Evolutionary conservation across 2,797 vertebrate genomes (phyloP), one percentile per base, ranked within the genome.

Genomic region (Parauchenoglanis punctatus): DNA sequence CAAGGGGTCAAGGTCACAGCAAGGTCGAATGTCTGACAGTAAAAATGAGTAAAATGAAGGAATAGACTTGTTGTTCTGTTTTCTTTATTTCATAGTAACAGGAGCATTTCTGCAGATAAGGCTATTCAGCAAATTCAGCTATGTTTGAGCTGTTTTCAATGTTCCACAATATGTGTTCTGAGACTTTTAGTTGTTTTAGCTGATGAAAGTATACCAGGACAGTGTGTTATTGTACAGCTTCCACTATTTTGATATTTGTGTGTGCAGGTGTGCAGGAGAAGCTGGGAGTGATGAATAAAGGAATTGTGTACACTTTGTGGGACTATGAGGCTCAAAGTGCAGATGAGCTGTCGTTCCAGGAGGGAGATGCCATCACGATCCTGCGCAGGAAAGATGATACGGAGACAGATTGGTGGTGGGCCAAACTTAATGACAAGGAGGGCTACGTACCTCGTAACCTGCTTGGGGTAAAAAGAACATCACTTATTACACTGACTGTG

Each of bases 401-500:
- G 0, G 98, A 99, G 91, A 99, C 98, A 0, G 97, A 99, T 18
- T 99, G 99, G 99, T 99, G 99, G 99, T 99, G 99, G 99, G 97
- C 97, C 2, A 96, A 96, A 83, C 97, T 99, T 0, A 97, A 97
- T 0, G 98, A 98, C 87, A 97, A 94, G 83, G 98, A 99, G 93
- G 99, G 98, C 94, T 99, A 98, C 0, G 97, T 99, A 91, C 99
- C 99, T 91, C 98, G 97, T 91, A 99, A 99, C 93, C 94, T 97
- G 68, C 93, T 97, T 0, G 97, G 97, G 95, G 97, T 97, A 93
- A 95, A 96, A 20, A 25, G 40, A 59, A 25, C 3, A 70, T 31
- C 1, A 40, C 40, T 67, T n/a, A 44, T 3, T 8, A 17, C 28
- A 40, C 46, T 68, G 46, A 52, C 40, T 28, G 12, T 46, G 15